Percentiles rank a stretch among this genome's conserved stretches.
These are phyloP conservation scores for Ladona fulva DNA, from an alignment of 1,140 invertebrate genomes.

Conservation along the genomic window DNA sequence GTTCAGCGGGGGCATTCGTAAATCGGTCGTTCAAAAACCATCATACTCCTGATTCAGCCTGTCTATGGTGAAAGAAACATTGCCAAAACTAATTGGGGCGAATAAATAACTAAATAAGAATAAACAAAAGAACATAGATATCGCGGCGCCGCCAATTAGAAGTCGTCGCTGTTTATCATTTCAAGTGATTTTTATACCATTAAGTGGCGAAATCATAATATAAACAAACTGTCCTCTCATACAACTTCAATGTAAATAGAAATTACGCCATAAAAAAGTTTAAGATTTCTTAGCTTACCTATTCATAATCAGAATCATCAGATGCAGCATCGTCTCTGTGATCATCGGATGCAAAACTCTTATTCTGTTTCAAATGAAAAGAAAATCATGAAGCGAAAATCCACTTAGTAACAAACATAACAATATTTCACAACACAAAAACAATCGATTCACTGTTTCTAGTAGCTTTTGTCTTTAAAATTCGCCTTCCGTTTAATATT, in stretches of 20 bases:
- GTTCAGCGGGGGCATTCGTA: too few species aligned
- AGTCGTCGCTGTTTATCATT: too few species aligned
- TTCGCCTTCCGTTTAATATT: neutral
- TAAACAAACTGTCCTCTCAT: neutral
- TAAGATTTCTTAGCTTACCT: neutral
- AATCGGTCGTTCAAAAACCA: too few species aligned
- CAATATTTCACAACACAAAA: neutral
- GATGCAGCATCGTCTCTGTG: neutral
- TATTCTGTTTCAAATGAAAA: constrained; percentile 10
- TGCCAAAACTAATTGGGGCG: too few species aligned
- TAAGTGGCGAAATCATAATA: too few species aligned
- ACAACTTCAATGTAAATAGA: neutral
- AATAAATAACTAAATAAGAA: too few species aligned
- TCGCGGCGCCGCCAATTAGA: too few species aligned
- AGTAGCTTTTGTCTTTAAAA: neutral
- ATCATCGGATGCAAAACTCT: constrained; percentile 9
- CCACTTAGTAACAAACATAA: constrained; percentile 2
- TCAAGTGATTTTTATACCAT: too few species aligned
- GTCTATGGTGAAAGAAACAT: too few species aligned
- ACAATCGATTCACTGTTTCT: neutral
- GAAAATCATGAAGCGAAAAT: constrained; percentile 6
- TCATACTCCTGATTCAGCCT: too few species aligned
- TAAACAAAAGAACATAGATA: too few species aligned
- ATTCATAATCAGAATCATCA: constrained; percentile 7
- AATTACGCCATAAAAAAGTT: neutral